Conservation (phyloP, 2,113 vertebrate species). For the Corvus moneduloides region DNA sequence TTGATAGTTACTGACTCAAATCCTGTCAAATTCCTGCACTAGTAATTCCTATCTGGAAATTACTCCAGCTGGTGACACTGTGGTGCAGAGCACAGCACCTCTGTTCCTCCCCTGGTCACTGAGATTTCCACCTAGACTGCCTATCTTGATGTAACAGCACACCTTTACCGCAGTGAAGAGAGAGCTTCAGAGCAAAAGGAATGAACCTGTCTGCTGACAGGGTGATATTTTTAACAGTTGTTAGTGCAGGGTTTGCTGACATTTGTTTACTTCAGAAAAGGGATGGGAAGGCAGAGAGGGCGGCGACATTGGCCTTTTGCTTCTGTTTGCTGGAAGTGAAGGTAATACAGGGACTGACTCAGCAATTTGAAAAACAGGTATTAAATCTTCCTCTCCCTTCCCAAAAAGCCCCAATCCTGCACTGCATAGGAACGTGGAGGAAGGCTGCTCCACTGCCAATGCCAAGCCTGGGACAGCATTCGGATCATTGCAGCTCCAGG, state of each 20-base stretch:
- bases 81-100: rapidly evolving
- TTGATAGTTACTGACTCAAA: background rate
- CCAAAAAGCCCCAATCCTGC: background rate
- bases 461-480: background rate
- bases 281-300: background rate
- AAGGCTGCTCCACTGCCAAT: background rate
- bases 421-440: background rate
- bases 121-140: background rate
- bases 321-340: background rate
- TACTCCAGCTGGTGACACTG: background rate
- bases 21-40: background rate
- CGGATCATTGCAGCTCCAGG: background rate
- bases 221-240: constrained; percentile 20
- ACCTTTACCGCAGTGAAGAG: background rate
- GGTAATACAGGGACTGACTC: background rate
- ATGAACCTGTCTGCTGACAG: background rate
- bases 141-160: background rate
- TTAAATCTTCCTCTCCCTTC: background rate
- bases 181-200: background rate
- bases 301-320: background rate
- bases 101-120: background rate
- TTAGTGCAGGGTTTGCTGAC: constrained; percentile 41
- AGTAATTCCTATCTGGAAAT: background rate
- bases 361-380: background rate
- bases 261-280: constrained; percentile 15